phyloP scores from a whole-genome alignment of 2,888 invertebrate genomes.

The Campoplex capitator region DNA sequence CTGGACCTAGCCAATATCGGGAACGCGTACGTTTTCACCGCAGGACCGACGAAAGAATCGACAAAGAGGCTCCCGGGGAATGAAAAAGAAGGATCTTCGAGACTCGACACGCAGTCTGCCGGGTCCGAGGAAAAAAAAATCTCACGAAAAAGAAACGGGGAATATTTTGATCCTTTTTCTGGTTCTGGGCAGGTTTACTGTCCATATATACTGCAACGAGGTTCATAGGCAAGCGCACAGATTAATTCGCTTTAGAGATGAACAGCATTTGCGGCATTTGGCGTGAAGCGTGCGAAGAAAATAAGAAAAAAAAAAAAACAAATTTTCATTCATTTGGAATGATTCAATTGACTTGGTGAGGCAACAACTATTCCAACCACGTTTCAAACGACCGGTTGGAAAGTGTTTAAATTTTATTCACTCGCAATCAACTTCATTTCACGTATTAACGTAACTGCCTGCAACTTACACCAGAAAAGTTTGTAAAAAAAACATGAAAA shows the following conservation, averaged over 20 bases:
- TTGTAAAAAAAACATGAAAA: conserved; percentile 12
- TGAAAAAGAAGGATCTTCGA: conserved; percentile 34
- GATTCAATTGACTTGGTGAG: background rate
- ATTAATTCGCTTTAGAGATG: conserved; percentile 11
- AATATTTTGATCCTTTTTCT: conserved; percentile 15
- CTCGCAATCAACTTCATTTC: background rate
- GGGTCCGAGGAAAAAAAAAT: conserved; percentile 32
- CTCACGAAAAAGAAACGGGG: conserved; percentile 24
- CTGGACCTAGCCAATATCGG: conserved; percentile 29
- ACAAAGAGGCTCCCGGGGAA: conserved; percentile 22
- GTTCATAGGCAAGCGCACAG: background rate
- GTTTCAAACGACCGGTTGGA: background rate
- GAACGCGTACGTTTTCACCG: conserved; percentile 36
- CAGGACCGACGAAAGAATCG: conserved; percentile 36
- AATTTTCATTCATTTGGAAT: background rate
- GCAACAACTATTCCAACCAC: background rate
- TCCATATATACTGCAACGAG: background rate
- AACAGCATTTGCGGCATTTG: background rate
- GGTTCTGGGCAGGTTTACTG: background rate
- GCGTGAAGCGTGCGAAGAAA: background rate
- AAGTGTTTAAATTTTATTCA: background rate
- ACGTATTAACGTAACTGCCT: background rate
- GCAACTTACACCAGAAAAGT: conserved; percentile 14
- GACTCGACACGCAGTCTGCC: conserved; percentile 63
- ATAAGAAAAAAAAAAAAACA: background rate